A percentile compares a stretch with the other conserved stretches of the same genome.
These are phyloP conservation scores for Luffia ferchaultella DNA, from an alignment of 2,888 invertebrate genomes.

Conservation along the genomic window DNA sequence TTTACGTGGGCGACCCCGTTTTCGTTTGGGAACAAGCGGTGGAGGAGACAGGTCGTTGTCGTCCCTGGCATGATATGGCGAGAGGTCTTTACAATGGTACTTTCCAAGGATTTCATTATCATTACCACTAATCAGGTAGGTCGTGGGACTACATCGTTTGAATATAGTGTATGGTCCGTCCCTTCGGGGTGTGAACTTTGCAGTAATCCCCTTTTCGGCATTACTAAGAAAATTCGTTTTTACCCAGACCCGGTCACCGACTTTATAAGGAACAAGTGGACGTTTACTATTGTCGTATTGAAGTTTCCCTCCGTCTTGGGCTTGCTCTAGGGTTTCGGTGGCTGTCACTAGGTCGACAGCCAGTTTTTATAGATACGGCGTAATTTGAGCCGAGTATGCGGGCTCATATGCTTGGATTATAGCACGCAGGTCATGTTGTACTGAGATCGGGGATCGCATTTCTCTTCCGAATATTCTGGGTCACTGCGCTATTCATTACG, in stretches of 20 bases:
- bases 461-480: slow-evolving; percentile 27
- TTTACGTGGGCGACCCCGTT: background rate
- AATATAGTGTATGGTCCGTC: background rate
- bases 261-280: background rate
- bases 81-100: background rate
- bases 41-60: background rate
- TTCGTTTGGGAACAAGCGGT: background rate
- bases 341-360: slow-evolving; percentile 3
- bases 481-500: slow-evolving; percentile 24
- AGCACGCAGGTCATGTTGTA: slow-evolving; percentile 18
- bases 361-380: slow-evolving; percentile 9
- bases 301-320: background rate
- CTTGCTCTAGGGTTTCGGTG: slow-evolving; percentile 3
- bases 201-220: background rate
- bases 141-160: background rate
- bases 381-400: slow-evolving; percentile 13
- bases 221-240: background rate
- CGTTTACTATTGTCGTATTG: background rate
- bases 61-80: background rate
- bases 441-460: slow-evolving; percentile 24
- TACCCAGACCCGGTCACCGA: background rate
- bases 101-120: background rate
- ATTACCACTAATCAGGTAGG: background rate
- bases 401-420: slow-evolving; percentile 22
- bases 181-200: background rate